These are phyloP conservation scores for Cephalopholis sonnerati DNA, from an alignment of 2,113 vertebrate species.

Conservation along the genomic window DNA sequence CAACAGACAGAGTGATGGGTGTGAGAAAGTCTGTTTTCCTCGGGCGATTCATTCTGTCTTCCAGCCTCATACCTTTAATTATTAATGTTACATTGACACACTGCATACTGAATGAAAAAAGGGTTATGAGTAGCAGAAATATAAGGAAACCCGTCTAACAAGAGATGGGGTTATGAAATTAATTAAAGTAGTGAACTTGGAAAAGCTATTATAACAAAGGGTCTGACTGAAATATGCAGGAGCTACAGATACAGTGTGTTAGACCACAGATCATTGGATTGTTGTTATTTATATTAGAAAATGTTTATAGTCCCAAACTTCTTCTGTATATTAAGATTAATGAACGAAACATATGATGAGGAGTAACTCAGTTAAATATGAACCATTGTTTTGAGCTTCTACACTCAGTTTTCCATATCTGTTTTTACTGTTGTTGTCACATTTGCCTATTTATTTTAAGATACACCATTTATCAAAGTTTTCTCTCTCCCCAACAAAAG, in stretches of 20 bases:
- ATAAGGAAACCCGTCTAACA: slow-evolving; percentile 48
- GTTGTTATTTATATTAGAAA: neutral
- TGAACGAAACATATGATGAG: neutral
- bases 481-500: neutral
- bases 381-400: neutral
- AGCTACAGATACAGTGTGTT: neutral
- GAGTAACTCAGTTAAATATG: too few relatives aligned
- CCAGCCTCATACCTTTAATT: slow-evolving; percentile 69
- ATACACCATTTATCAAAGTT: neutral
- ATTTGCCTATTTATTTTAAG: neutral
- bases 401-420: neutral
- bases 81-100: slow-evolving; percentile 73
- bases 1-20: slow-evolving; percentile 26
- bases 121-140: slow-evolving; percentile 63
- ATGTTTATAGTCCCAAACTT: too few relatives aligned
- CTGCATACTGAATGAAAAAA: slow-evolving; percentile 59
- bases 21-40: slow-evolving; percentile 57
- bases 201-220: slow-evolving; percentile 30
- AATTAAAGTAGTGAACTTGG: slow-evolving; percentile 52
- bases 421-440: neutral
- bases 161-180: slow-evolving; percentile 34
- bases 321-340: neutral
- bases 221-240: slow-evolving; percentile 4
- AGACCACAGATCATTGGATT: too few relatives aligned
- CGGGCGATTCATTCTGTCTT: slow-evolving; percentile 52